Base-by-base conservation (phyloP, 2,113 vertebrate species). In the Myanophis thanlyinensis region DNA sequence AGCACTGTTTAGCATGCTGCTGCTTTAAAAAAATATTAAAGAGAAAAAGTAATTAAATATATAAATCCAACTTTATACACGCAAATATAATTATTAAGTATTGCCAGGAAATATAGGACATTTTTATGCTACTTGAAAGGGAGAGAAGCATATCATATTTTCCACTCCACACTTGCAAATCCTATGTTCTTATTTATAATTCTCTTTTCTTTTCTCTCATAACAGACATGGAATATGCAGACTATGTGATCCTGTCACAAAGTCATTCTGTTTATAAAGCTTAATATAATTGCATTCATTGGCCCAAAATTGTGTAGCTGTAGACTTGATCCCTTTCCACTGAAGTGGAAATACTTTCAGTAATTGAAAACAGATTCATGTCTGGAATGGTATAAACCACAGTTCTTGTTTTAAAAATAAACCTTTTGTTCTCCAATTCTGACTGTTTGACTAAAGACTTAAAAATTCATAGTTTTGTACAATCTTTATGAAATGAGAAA, bases 321-420 rank as follows among this genome's bases (percentile, higher is more conserved):
- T 97, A 97, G 97, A 97, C 98, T 96, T 98, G 97, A 98, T 97
- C 97, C 97, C 97, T 96, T 97, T 96, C 91, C 97, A 95, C 96
- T 95, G 95, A 96, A 97, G 98, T 97, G 97, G 97, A 98, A 98
- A 98, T 98, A 98, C 97, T 98, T 98, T 96, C 95, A 91, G 97
- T 98, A 96, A 98, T 98, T 98, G 97, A 96, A 98, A 97, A 97
- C 97, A 98, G 98, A 98, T 98, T 97, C 97, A 93, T 53, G 98
- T 97, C 97, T 98, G 97, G 97, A 98, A 96, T 98, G 96, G 94
- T 96, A 94, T 87, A 80, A 97, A 97, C 97, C 97, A 97, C 97
- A 97, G 96, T 97, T 98, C 97, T 98, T 93, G 67, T 97, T 97
- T 98, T 97, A 95, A 98, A 91, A 97, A 97, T 96, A 98, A 98